Conservation (phyloP, 2,113 vertebrate species). For the Pelecanus crispus region DNA sequence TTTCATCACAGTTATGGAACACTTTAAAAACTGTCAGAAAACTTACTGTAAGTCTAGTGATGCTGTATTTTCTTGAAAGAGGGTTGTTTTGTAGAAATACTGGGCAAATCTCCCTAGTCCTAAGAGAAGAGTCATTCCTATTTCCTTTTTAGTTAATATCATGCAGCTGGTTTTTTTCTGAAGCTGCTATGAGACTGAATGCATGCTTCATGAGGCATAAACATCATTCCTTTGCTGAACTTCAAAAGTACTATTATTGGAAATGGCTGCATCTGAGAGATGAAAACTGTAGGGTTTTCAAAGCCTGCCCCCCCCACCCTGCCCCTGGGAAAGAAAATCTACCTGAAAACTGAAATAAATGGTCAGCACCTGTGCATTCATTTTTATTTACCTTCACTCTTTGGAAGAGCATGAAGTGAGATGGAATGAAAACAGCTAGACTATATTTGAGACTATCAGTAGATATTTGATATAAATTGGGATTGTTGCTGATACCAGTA, state of each 20-base stretch:
- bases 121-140: not conserved
- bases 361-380: not conserved
- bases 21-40: not conserved
- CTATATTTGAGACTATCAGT: not conserved
- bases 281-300: not conserved
- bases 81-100: not conserved
- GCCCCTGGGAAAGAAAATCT: not conserved
- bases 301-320: not conserved
- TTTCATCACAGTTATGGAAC: not conserved
- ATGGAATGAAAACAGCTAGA: not conserved
- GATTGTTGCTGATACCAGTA: not conserved
- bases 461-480: not conserved
- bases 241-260: not conserved
- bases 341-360: not conserved
- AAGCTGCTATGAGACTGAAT: not conserved
- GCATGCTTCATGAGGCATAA: not conserved
- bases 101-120: not conserved
- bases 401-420: not conserved
- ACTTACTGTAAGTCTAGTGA: not conserved
- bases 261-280: not conserved
- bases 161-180: not conserved
- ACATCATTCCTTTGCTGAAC: not conserved
- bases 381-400: not conserved
- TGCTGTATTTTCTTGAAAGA: not conserved
- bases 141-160: not conserved